Base-by-base conservation (phyloP, 2,113 vertebrate species). In the Bombycilla garrulus region DNA sequence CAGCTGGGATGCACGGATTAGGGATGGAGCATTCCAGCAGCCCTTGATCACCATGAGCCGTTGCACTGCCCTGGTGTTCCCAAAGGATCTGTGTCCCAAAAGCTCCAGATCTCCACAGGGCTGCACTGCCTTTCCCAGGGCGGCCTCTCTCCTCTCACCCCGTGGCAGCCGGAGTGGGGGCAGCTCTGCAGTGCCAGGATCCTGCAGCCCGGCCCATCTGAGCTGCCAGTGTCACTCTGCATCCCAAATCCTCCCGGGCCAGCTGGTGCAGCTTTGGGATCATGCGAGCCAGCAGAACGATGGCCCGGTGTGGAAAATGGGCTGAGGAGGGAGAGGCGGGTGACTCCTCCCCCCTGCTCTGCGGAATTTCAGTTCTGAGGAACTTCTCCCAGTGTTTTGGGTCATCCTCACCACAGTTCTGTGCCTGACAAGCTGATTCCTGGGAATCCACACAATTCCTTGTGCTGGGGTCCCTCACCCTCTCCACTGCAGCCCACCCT, bases 151-250 rank as follows among this genome's bases (percentile, higher is more conserved):
- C 17, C 17, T 5, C 56, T 45, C 3, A 0, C 6, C 1, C 25
- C 0, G 0, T 2, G 25, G 56, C 42, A 65, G 35, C 45, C 1
- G 0, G 26, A 35, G 7, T 11, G 28, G 45, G 19, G 53, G 8
- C 23, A 0, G 67, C n/a, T 62, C 28, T 0, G 12, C 35, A 1
- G 17, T 15, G 62, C 80, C 71, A 10, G 24, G 33, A 60, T 31
- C 60, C 70, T 13, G 36, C 67, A 71, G 56, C 51, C 40, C 4
- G 1, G 25, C 36, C 57, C 23, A 8, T 17, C 44, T 6, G 10
- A 79, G 66, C 60, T 29, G 11, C 14, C 3, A 2, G 23, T 2
- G 12, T 8, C 6, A 0, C 40, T 11, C 25, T 26, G 26, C 7
- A 2, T 15, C 38, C 64, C 56, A 56, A 69, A 65, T 6, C 60